phyloP scores from a whole-genome alignment of 2,888 invertebrate species.

The Eupelmus urozonus region DNA sequence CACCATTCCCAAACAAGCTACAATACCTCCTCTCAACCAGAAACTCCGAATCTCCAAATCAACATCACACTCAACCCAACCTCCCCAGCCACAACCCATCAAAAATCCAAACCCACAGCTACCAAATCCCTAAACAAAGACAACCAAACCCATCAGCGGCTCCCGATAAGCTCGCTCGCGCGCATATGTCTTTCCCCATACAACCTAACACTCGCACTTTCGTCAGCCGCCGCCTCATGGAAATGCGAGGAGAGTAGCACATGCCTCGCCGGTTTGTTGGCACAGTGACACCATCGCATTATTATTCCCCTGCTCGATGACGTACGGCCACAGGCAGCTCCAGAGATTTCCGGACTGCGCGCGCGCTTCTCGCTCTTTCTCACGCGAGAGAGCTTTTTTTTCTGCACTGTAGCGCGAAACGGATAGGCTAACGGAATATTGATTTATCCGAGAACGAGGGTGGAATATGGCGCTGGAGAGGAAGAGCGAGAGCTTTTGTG shows the following conservation, averaged over 20 bases:
- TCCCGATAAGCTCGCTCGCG: too few relatives aligned
- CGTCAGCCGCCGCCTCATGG: neutral
- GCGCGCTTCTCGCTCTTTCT: too few relatives aligned
- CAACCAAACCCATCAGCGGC: too few relatives aligned
- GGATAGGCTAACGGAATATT: conserved; percentile 31
- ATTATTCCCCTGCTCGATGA: conserved; percentile 12
- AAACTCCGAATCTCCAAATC: too few relatives aligned
- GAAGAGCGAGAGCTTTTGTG: neutral
- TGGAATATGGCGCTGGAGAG: neutral
- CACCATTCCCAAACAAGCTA: too few relatives aligned
- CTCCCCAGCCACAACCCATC: too few relatives aligned
- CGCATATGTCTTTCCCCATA: too few relatives aligned
- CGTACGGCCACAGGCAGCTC: neutral
- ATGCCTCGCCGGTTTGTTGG: conserved; percentile 22
- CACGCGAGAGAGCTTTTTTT: neutral
- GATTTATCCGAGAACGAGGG: conserved; percentile 4
- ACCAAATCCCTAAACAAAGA: too few relatives aligned
- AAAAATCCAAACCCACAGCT: too few relatives aligned
- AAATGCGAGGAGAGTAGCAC: neutral
- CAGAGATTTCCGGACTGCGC: neutral
- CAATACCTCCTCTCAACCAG: too few relatives aligned
- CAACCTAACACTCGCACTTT: neutral
- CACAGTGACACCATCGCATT: conserved; percentile 26
- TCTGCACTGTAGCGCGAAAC: neutral
- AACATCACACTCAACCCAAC: too few relatives aligned